Percentiles rank a stretch among this genome's conserved stretches.
Evolutionary conservation across 2,113 vertebrate genomes (phyloP).

Genomic region (Coptodon rendalli): DNA sequence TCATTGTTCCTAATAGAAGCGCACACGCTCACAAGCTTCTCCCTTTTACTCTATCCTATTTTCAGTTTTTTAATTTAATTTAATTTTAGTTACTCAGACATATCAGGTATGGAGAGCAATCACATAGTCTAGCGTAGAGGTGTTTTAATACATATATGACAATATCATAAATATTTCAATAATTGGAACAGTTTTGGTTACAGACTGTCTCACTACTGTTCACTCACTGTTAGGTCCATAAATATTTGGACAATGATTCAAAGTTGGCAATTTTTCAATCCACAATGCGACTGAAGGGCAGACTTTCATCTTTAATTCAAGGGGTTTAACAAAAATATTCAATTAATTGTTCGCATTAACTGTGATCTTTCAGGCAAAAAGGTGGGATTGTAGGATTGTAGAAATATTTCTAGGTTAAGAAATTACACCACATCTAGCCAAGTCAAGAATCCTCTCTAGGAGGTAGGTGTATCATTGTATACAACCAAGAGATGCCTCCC

Average conservation of each 20-base stretch:
- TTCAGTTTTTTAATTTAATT: background rate
- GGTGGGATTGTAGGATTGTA: background rate
- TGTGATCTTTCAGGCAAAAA: background rate
- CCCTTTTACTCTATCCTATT: background rate
- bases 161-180: background rate
- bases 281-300: background rate
- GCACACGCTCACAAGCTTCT: background rate
- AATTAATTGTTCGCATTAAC: background rate
- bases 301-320: background rate
- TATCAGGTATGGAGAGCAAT: constrained; percentile 13
- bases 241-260: background rate
- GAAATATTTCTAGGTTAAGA: background rate
- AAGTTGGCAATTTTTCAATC: background rate
- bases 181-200: background rate
- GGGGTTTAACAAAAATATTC: background rate
- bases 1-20: constrained; percentile 22
- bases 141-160: background rate
- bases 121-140: background rate
- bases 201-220: background rate
- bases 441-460: background rate
- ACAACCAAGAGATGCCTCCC: background rate
- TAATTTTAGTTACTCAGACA: background rate
- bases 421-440: background rate
- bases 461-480: background rate
- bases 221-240: background rate